phyloP scores from a whole-genome alignment of 2,113 vertebrate genomes.

The Peromyscus maniculatus region DNA sequence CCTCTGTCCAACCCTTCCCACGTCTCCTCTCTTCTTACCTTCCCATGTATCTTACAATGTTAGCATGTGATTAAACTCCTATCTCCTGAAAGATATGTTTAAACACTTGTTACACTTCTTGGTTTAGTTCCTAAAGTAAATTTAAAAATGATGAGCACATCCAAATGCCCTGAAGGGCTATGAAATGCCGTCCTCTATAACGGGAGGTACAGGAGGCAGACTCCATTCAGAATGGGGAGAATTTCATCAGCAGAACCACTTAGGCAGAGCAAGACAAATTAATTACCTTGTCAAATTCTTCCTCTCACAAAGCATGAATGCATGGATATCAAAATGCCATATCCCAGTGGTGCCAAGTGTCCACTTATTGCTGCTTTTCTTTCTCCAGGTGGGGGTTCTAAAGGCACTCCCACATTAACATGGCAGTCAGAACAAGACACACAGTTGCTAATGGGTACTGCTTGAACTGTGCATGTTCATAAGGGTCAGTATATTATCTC shows the following conservation, averaged over 20 bases:
- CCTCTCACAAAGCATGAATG: conserved; percentile 16
- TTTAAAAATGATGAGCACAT: not conserved
- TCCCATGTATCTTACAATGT: not conserved
- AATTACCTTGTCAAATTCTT: conserved; percentile 60
- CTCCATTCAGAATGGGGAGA: not conserved
- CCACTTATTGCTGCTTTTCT: not conserved
- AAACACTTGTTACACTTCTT: not conserved
- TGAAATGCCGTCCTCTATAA: not conserved
- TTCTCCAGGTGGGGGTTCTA: not conserved
- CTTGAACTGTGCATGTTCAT: not conserved
- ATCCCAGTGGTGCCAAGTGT: not conserved
- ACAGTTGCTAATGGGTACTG: not conserved
- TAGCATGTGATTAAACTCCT: not conserved
- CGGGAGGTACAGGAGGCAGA: not conserved
- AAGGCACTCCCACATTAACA: not conserved
- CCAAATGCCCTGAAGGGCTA: not conserved
- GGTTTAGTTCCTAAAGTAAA: not conserved
- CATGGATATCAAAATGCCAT: not conserved
- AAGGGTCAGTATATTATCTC: not conserved
- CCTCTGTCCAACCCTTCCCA: not conserved
- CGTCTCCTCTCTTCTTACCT: not conserved
- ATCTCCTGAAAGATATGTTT: not conserved
- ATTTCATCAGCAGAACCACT: not conserved
- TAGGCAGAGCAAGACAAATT: conserved; percentile 46
- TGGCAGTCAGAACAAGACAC: not conserved